Evolutionary conservation across 2,113 vertebrate species (phyloP).

Genomic region (Dolichotis patagonum): DNA sequence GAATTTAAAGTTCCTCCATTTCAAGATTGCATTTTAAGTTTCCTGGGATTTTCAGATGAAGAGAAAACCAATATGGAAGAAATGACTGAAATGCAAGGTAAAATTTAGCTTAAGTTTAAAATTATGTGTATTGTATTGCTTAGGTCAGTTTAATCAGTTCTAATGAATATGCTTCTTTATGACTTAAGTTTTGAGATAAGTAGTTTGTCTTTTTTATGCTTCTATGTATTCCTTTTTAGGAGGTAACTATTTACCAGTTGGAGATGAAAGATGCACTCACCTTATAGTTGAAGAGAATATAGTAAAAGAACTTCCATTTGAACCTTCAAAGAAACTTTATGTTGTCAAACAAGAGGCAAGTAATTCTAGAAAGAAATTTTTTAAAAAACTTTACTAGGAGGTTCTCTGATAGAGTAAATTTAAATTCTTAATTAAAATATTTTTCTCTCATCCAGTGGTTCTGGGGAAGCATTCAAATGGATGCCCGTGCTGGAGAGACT

Average conservation of each 20-base stretch:
- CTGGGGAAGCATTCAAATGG: slow-evolving; percentile 99
- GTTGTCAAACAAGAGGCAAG: slow-evolving; percentile 98
- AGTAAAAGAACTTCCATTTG: slow-evolving; percentile 95
- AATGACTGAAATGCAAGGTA: slow-evolving; percentile 97
- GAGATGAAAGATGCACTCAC: slow-evolving; percentile 95
- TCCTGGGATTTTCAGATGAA: slow-evolving; percentile 96
- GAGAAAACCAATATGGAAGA: slow-evolving; percentile 98
- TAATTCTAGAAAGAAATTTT: slow-evolving; percentile 52
- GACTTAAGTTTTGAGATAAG: not conserved
- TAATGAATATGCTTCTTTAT: not conserved
- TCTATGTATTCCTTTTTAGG: slow-evolving; percentile 85
- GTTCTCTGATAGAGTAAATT: not conserved
- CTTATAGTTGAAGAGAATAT: slow-evolving; percentile 96
- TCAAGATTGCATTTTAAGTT: slow-evolving; percentile 97
- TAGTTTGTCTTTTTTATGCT: not conserved
- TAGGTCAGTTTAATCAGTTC: not conserved
- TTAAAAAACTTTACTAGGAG: not conserved
- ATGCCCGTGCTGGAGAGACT: slow-evolving; percentile 96
- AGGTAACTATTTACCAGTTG: slow-evolving; percentile 90
- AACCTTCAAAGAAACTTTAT: slow-evolving; percentile 92
- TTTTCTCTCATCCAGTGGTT: slow-evolving; percentile 92
- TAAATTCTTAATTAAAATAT: slow-evolving; percentile 61
- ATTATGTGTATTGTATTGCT: not conserved
- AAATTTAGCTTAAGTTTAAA: slow-evolving; percentile 36
- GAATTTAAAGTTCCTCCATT: slow-evolving; percentile 97